phyloP scores from a whole-genome alignment of 2,888 invertebrate species.

The Ophion slaviceki region DNA sequence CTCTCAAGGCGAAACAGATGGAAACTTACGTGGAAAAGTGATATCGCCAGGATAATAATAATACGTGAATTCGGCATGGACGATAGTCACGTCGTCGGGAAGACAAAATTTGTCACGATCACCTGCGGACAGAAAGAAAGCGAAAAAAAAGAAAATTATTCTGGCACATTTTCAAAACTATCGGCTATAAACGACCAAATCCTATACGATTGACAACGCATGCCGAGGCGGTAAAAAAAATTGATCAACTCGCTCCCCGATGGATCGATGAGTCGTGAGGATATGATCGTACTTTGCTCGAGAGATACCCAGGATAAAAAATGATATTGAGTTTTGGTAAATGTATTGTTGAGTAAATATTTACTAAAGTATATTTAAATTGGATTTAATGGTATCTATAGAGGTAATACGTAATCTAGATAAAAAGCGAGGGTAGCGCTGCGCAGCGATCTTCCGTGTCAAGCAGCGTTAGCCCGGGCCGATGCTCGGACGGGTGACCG shows the following conservation, averaged over 20 bases:
- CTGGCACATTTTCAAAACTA: not conserved
- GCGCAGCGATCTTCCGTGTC: no score
- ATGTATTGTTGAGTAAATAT: not conserved
- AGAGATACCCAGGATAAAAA: not conserved
- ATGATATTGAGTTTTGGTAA: not conserved
- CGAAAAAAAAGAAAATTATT: conserved; percentile 11
- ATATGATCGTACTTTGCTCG: not conserved
- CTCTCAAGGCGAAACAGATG: not conserved
- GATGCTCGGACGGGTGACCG: no score
- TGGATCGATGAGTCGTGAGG: not conserved
- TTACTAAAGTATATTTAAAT: not conserved
- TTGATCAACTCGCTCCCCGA: not conserved
- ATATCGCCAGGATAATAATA: conserved; percentile 98
- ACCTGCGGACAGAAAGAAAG: conserved; percentile 84
- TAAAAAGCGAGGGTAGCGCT: not conserved
- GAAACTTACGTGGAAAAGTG: conserved; percentile 91
- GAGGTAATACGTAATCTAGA: not conserved
- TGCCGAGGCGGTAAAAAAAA: not conserved
- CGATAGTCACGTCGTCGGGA: conserved; percentile 94
- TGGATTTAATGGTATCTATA: not conserved
- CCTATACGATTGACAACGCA: not conserved
- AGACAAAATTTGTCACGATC: conserved; percentile 91
- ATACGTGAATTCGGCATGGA: conserved; percentile 98
- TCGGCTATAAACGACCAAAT: not conserved
- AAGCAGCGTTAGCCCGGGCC: no score